phyloP scores from a whole-genome alignment of 2,113 vertebrate genomes.

The Alexandromys fortis region DNA sequence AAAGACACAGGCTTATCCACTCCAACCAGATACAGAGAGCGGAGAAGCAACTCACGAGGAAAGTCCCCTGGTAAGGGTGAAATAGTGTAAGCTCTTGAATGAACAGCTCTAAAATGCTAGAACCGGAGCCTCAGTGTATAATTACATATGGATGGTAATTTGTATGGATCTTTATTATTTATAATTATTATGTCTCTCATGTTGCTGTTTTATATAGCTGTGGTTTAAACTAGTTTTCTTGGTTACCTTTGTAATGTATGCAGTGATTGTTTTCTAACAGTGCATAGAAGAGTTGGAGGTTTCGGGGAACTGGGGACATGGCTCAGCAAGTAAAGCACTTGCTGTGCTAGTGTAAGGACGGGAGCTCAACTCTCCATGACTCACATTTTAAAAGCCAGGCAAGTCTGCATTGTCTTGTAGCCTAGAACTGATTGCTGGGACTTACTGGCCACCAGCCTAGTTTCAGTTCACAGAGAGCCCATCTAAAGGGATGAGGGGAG shows the following conservation, averaged over 20 bases:
- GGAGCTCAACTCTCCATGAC: neutral
- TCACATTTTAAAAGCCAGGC: neutral
- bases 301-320: neutral
- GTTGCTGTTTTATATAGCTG: neutral
- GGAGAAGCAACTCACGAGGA: constrained; percentile 70
- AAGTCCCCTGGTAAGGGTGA: constrained; percentile 80
- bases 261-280: constrained; percentile 38
- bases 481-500: neutral
- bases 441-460: neutral
- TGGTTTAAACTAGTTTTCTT: neutral
- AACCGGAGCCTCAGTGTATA: neutral
- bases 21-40: constrained; percentile 76
- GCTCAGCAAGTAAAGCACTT: neutral
- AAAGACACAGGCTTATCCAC: constrained; percentile 70
- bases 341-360: neutral
- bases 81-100: neutral
- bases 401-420: neutral
- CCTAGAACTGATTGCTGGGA: neutral
- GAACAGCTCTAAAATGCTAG: neutral
- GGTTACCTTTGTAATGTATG: constrained; percentile 44
- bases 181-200: constrained; percentile 17
- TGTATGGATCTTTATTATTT: constrained; percentile 51
- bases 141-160: constrained; percentile 18
- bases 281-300: constrained; percentile 37
- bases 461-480: neutral